Conservation (phyloP, 1,140 invertebrate species). For the Eupristina koningsbergeri region DNA sequence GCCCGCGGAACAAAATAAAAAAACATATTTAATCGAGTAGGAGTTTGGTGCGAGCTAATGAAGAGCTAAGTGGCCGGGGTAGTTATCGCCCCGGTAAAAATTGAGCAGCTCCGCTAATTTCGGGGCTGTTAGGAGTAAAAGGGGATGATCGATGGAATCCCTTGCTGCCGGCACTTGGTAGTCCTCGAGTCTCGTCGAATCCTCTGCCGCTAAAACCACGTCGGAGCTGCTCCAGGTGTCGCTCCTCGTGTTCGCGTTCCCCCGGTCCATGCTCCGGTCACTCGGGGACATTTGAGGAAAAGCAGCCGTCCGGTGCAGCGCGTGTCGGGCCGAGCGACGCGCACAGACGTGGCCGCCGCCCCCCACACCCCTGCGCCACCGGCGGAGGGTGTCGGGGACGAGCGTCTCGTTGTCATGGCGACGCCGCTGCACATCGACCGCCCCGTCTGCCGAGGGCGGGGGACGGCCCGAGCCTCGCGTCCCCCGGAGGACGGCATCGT, state of each 20-base stretch:
- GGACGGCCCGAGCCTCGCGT: conserved; percentile 21
- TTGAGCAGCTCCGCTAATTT: no score
- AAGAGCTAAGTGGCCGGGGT: no score
- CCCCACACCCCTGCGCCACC: conserved; percentile 4
- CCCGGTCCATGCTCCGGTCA: no score
- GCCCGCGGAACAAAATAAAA: no score
- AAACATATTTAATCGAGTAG: no score
- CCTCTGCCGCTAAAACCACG: no score
- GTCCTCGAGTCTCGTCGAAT: no score
- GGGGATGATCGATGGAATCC: no score
- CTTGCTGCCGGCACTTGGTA: no score
- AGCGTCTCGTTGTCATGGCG: conserved; percentile 72
- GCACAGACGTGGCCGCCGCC: neutral
- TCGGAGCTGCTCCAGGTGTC: neutral
- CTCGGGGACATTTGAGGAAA: neutral
- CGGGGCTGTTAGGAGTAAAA: no score
- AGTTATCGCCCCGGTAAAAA: no score
- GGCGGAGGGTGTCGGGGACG: conserved; percentile 50
- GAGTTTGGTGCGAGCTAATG: no score
- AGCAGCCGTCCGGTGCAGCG: neutral
- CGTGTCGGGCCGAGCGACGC: neutral
- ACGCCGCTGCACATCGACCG: conserved; percentile 70
- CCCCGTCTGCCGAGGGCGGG: conserved; percentile 57
- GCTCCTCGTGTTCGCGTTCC: neutral
- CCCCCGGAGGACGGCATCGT: conserved; percentile 37